Evolutionary conservation across 2,113 vertebrate genomes (phyloP).

Genomic region (Seriola dumerili): DNA sequence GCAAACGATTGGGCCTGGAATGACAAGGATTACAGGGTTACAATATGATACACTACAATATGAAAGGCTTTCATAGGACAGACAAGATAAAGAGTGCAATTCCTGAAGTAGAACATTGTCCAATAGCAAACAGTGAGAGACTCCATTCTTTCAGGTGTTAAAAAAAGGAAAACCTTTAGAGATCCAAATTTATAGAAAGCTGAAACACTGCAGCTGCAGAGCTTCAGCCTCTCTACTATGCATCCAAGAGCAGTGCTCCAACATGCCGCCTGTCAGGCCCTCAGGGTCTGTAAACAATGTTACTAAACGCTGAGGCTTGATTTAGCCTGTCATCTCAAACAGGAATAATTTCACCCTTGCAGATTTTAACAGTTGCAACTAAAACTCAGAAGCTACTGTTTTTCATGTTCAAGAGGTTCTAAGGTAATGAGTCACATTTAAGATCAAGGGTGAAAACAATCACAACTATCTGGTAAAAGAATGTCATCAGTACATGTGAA

Average conservation of each 20-base stretch:
- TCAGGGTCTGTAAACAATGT: background rate
- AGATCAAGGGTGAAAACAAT: background rate
- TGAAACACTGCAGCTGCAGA: constrained; percentile 31
- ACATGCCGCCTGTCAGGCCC: constrained; percentile 18
- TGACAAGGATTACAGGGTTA: constrained; percentile 3
- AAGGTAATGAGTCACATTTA: background rate
- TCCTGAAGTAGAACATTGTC: background rate
- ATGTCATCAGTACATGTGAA: background rate
- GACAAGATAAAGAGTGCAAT: background rate
- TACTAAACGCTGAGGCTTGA: background rate
- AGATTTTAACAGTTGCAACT: background rate
- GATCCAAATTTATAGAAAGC: background rate
- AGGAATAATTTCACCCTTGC: background rate
- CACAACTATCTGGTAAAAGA: background rate
- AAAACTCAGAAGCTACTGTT: background rate
- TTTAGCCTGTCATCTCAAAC: background rate
- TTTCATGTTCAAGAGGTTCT: background rate
- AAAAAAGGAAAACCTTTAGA: background rate
- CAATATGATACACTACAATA: background rate
- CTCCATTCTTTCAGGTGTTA: background rate
- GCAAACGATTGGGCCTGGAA: constrained; percentile 94
- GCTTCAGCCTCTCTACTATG: background rate
- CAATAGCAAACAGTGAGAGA: background rate
- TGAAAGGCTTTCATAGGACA: background rate
- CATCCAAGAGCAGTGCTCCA: constrained; percentile 8